Evolutionary conservation across 2,888 invertebrate genomes (phyloP).

Genomic region (Sepioteuthis lessoniana): DNA sequence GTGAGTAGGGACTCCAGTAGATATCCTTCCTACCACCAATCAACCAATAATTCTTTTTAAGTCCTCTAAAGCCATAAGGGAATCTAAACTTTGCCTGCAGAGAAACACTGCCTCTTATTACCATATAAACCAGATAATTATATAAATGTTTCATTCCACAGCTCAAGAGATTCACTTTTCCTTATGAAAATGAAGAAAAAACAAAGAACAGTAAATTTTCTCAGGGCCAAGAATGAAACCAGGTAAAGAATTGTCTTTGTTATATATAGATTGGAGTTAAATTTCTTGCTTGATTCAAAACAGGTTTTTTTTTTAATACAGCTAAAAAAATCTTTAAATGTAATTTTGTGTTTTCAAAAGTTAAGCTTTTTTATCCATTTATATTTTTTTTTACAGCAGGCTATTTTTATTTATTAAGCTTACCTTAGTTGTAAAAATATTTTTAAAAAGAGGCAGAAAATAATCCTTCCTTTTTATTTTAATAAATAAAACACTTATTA

Average conservation of each 20-base stretch:
- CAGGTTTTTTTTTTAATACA: not conserved
- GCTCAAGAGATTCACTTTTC: conserved; percentile 73
- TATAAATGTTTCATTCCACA: conserved; percentile 54
- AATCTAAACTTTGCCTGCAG: not conserved
- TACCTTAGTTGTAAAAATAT: no score
- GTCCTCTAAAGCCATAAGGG: not conserved
- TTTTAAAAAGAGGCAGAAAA: no score
- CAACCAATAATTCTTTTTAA: not conserved
- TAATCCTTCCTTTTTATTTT: no score
- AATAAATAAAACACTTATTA: no score
- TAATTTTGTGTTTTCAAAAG: no score
- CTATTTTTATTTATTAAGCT: no score
- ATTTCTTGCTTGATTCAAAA: not conserved
- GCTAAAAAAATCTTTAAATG: not conserved
- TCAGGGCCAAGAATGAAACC: conserved; percentile 69
- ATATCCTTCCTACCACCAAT: no score
- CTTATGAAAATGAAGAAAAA: conserved; percentile 71
- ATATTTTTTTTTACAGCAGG: no score
- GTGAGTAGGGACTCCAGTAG: no score
- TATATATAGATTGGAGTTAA: not conserved
- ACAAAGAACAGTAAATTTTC: conserved; percentile 69
- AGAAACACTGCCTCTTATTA: not conserved
- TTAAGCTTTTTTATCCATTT: not conserved
- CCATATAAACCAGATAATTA: not conserved
- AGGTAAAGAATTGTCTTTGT: conserved; percentile 57